Evolutionary conservation across 2,113 vertebrate species (phyloP).

Genomic region (Spilogale gracilis): DNA sequence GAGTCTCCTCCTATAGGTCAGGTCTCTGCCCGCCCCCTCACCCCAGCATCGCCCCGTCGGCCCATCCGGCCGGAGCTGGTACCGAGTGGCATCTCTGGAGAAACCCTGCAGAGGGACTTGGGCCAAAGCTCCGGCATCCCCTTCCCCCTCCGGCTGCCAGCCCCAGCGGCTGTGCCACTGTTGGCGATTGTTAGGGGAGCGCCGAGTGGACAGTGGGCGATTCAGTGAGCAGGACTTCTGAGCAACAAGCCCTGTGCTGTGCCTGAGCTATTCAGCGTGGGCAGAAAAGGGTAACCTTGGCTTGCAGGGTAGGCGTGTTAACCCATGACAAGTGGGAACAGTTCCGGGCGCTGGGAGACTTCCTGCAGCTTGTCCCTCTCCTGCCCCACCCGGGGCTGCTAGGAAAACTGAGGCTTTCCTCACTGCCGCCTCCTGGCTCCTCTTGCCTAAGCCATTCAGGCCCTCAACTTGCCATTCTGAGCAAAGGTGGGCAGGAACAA

Average conservation of each 20-base stretch:
- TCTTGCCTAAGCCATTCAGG: neutral
- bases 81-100: slow-evolving; percentile 85
- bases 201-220: slow-evolving; percentile 81
- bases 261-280: slow-evolving; percentile 46
- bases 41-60: slow-evolving; percentile 68
- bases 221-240: slow-evolving; percentile 78
- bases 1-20: slow-evolving; percentile 74
- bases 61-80: slow-evolving; percentile 74
- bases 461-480: neutral
- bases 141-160: slow-evolving; percentile 64
- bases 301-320: neutral
- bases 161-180: slow-evolving; percentile 59
- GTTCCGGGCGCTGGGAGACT: neutral
- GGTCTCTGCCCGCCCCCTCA: slow-evolving; percentile 62
- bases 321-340: neutral
- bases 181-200: slow-evolving; percentile 81
- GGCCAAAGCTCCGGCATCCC: slow-evolving; percentile 66
- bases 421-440: accelerated
- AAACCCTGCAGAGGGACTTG: slow-evolving; percentile 36
- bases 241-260: slow-evolving; percentile 85
- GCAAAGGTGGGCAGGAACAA: neutral
- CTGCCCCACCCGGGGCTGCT: neutral
- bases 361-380: neutral
- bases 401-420: neutral
- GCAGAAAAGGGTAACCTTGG: slow-evolving; percentile 64